These are phyloP conservation scores for Cranoglanis bouderius DNA, from an alignment of 2,113 vertebrate genomes.

Conservation along the genomic window DNA sequence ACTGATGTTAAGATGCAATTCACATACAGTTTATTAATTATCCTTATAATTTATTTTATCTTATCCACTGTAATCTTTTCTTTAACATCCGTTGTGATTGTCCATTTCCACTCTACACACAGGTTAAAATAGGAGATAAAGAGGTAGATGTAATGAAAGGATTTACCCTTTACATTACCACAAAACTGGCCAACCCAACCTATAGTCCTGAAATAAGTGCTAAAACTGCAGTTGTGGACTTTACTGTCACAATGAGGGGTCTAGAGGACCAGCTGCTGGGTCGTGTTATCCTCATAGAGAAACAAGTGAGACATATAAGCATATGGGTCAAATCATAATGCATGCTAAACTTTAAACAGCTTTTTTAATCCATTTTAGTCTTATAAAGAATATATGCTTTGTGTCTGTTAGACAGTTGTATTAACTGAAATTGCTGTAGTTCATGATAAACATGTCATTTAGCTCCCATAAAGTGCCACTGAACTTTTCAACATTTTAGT, in stretches of 20 bases:
- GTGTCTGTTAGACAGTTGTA: no score
- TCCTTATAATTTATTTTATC: neutral
- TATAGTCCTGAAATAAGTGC: slow-evolving; percentile 84
- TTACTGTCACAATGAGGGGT: slow-evolving; percentile 81
- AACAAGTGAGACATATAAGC: slow-evolving; percentile 68
- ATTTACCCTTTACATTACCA: slow-evolving; percentile 82
- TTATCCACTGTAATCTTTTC: neutral
- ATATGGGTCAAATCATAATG: no score
- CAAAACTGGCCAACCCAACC: slow-evolving; percentile 81
- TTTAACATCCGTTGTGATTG: neutral
- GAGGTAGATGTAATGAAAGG: slow-evolving; percentile 79
- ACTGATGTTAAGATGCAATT: no score
- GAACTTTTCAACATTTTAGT: no score
- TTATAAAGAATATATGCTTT: no score
- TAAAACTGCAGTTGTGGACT: slow-evolving; percentile 80
- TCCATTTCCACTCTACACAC: neutral
- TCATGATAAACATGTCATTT: no score
- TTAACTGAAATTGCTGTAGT: no score
- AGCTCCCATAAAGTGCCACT: no score
- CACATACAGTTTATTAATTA: no score
- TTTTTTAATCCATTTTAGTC: no score
- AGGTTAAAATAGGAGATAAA: slow-evolving; percentile 85
- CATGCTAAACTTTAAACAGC: no score
- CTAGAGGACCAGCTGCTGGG: slow-evolving; percentile 85
- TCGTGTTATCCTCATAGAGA: slow-evolving; percentile 81